Evolutionary conservation across 1,140 invertebrate genomes (phyloP).

Genomic region (Neodiprion pinetum): DNA sequence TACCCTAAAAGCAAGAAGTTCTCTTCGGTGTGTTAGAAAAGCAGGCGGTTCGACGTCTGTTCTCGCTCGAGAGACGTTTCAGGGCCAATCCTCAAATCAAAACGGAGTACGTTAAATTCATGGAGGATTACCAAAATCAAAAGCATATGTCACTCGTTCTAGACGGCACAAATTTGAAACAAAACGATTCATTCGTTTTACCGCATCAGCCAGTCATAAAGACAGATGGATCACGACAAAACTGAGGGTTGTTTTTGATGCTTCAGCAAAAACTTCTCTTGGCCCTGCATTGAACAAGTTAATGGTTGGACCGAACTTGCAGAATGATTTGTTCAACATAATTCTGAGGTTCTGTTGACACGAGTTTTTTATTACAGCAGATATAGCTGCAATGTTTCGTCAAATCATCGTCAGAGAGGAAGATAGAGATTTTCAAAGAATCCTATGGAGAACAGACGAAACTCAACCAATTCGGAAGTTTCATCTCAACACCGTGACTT

Average conservation of each 20-base stretch:
- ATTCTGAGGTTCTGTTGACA: conserved; percentile 39
- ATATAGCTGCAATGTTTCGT: conserved; percentile 41
- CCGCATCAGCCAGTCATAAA: conserved; percentile 42
- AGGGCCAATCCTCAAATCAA: conserved; percentile 23
- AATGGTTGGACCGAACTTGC: conserved; percentile 40
- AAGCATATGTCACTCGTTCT: conserved; percentile 37
- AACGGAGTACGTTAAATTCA: conserved; percentile 38
- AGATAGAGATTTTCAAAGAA: conserved; percentile 29
- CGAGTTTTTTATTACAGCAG: conserved; percentile 34
- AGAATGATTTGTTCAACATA: conserved; percentile 36
- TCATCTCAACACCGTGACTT: conserved; percentile 36
- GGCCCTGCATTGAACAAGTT: conserved; percentile 38
- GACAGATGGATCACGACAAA: conserved; percentile 34
- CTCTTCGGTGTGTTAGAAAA: conserved; percentile 27
- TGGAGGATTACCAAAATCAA: conserved; percentile 39
- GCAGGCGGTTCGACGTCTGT: conserved; percentile 28
- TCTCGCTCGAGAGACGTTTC: conserved; percentile 34
- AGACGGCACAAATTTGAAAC: background rate
- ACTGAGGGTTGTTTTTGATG: conserved; percentile 27
- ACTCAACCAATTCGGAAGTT: conserved; percentile 30
- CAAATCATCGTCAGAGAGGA: conserved; percentile 32
- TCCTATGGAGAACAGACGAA: conserved; percentile 25
- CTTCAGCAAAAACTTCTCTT: too few species aligned
- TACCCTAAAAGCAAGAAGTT: conserved; percentile 30
- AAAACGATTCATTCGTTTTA: conserved; percentile 27